Evolutionary conservation across 2,888 invertebrate species (phyloP).

Genomic region (Parascotia fuliginaria): DNA sequence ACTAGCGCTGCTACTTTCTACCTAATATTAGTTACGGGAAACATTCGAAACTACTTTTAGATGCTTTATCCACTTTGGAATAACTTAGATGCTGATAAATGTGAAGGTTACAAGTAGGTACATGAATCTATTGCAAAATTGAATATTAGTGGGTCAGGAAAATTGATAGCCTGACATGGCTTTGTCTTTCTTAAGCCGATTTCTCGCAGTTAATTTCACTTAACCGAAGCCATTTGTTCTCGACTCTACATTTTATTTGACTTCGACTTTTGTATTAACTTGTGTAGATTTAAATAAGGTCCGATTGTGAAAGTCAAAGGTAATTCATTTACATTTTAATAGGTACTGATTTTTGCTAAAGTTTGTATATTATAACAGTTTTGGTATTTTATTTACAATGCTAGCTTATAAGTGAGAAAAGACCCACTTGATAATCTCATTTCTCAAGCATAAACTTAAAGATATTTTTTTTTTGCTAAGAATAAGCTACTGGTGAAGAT

Average conservation of each 20-base stretch:
- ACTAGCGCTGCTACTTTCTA: no score
- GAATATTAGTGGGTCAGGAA: slow-evolving; percentile 50
- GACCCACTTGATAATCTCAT: no score
- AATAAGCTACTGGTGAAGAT: no score
- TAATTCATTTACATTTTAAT: no score
- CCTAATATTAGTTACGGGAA: neutral
- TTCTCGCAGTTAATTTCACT: slow-evolving; percentile 70
- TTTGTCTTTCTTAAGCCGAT: slow-evolving; percentile 55
- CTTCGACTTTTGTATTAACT: slow-evolving; percentile 28
- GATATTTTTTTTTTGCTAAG: no score
- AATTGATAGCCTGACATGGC: slow-evolving; percentile 60
- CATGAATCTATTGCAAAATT: slow-evolving; percentile 42
- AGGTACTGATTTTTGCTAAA: no score
- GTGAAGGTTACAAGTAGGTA: slow-evolving; percentile 15
- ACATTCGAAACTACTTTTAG: neutral
- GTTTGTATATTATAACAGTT: no score
- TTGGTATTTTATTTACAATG: no score
- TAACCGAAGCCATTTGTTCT: slow-evolving; percentile 61
- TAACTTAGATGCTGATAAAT: slow-evolving; percentile 2
- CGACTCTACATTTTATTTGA: slow-evolving; percentile 54
- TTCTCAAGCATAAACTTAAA: no score
- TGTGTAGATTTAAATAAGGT: neutral
- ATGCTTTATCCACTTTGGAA: neutral
- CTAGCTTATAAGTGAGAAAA: no score
- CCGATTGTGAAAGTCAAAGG: neutral